Evolutionary conservation across 2,113 vertebrate species (phyloP).

Genomic region (Spheniscus mendiculus): DNA sequence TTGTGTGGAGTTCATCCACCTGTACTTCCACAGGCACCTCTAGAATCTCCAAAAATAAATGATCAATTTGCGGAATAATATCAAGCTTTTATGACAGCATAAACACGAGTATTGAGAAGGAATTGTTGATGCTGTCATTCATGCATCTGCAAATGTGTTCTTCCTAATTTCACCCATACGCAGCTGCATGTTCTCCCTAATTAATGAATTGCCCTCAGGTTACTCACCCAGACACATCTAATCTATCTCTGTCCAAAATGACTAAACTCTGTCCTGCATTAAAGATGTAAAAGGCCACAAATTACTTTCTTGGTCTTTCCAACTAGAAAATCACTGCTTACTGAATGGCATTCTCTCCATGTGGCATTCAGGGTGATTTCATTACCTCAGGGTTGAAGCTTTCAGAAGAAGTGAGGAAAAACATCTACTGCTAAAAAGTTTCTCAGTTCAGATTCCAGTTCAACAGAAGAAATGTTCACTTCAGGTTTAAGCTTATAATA

Average conservation of each 20-base stretch:
- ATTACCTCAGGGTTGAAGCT: neutral
- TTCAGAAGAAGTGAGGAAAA: neutral
- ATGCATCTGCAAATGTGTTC: neutral
- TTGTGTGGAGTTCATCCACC: neutral
- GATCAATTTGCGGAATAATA: neutral
- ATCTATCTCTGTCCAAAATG: constrained; percentile 64
- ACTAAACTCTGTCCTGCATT: constrained; percentile 44
- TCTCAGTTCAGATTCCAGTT: neutral
- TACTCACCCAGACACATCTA: constrained; percentile 56
- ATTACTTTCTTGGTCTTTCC: constrained; percentile 45
- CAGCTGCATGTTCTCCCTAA: constrained; percentile 52
- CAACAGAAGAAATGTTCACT: neutral
- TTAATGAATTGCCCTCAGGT: constrained; percentile 58
- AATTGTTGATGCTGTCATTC: neutral
- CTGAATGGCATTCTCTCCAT: neutral
- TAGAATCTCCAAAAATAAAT: neutral
- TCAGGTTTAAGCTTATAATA: neutral
- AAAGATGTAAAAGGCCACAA: constrained; percentile 63
- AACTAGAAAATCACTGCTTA: neutral
- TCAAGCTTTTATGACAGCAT: neutral
- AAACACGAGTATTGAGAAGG: neutral
- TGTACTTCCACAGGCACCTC: neutral
- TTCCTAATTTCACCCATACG: constrained; percentile 11
- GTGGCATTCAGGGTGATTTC: neutral
- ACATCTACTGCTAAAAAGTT: neutral